Evolutionary conservation across 2,113 vertebrate genomes (phyloP).

Genomic region (Probosciger aterrimus): DNA sequence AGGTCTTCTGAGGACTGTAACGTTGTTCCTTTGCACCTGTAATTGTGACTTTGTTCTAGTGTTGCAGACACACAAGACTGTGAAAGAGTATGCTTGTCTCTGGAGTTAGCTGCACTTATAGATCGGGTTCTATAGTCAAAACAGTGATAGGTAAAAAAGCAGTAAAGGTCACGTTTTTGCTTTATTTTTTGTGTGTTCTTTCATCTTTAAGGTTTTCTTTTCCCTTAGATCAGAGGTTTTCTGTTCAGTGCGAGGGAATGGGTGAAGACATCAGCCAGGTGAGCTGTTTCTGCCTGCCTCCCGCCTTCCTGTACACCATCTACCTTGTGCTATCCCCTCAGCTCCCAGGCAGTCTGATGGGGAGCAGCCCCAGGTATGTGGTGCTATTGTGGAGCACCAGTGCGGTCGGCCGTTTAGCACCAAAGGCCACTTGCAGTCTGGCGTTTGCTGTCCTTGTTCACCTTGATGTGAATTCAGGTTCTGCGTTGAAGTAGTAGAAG

Average conservation of each 20-base stretch:
- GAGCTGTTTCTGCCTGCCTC: not conserved
- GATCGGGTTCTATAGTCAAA: not conserved
- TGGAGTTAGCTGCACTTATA: constrained; percentile 21
- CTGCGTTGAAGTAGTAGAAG: not conserved
- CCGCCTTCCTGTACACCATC: not conserved
- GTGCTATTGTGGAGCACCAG: not conserved
- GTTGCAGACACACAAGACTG: not conserved
- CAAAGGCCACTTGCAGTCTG: not conserved
- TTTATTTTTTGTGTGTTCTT: not conserved
- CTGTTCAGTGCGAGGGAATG: not conserved
- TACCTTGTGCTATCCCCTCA: not conserved
- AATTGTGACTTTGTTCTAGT: constrained; percentile 13
- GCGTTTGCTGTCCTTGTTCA: not conserved
- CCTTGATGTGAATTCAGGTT: not conserved
- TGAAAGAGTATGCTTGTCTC: not conserved
- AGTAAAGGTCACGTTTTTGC: not conserved
- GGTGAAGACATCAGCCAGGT: not conserved
- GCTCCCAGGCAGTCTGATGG: not conserved
- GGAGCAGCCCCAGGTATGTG: fast-evolving
- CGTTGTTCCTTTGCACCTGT: not conserved
- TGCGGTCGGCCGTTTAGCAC: not conserved
- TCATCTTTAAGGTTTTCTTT: not conserved
- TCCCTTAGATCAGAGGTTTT: not conserved
- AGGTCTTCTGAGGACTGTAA: not conserved
- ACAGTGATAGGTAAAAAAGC: not conserved